Evolutionary conservation across 2,113 vertebrate species (phyloP).

Genomic region (Seriola quinqueradiata): DNA sequence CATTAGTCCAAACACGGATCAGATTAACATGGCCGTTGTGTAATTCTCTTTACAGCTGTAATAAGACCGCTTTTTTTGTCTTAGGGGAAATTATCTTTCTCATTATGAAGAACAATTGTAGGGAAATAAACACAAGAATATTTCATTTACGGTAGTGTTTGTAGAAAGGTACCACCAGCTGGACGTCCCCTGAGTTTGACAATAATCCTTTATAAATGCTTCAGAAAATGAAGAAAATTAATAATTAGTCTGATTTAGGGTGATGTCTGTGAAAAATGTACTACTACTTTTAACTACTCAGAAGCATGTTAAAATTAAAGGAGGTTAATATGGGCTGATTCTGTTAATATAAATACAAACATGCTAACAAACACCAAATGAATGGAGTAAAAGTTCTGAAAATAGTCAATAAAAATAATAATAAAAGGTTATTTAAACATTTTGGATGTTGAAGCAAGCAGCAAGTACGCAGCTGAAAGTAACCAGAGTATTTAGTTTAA

Average conservation of each 20-base stretch:
- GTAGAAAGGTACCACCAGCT: slow-evolving; percentile 5
- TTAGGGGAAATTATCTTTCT: slow-evolving; percentile 30
- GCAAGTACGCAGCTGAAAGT: not conserved
- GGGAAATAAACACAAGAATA: slow-evolving; percentile 28
- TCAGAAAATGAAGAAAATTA: slow-evolving; percentile 5
- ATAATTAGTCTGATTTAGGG: not conserved
- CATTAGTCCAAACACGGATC: slow-evolving; percentile 11
- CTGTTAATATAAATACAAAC: not conserved
- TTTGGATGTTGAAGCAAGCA: not conserved
- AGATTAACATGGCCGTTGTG: slow-evolving; percentile 12
- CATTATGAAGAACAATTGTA: slow-evolving; percentile 31
- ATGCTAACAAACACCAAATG: not conserved
- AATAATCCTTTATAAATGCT: not conserved
- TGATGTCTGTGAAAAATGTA: not conserved
- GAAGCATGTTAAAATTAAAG: not conserved
- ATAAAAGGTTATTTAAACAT: not conserved
- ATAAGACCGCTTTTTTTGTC: slow-evolving; percentile 17
- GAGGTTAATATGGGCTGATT: not conserved
- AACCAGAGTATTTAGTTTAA: not conserved
- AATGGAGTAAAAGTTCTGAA: not conserved
- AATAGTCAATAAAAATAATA: too few relatives aligned
- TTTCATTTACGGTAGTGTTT: slow-evolving; percentile 19
- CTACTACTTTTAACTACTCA: not conserved
- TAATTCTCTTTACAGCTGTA: not conserved
- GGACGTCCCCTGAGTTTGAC: not conserved